Base-by-base conservation (phyloP, 2,113 vertebrate species). In the Galbula dea region DNA sequence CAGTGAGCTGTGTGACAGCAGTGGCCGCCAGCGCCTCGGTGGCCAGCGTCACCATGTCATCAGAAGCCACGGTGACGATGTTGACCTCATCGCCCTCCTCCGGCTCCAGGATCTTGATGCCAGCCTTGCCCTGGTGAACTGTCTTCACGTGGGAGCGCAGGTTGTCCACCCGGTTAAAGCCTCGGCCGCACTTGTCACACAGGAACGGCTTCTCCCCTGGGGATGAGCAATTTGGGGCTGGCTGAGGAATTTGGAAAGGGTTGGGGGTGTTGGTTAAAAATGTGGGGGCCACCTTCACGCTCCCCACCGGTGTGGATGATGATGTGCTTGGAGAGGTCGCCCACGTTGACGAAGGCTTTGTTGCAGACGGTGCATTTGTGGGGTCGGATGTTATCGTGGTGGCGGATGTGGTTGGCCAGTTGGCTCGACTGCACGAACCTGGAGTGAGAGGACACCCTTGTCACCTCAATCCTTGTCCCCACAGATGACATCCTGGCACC, bases 371-470 rank as follows among this genome's bases (percentile, higher is more conserved):
- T 98, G 97, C 99, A 99, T 69, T 99, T 99, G 96, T 99, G 99
- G 4, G 99, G 99, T 7, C 99, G 98, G 95, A 99, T 99, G 34
- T 99, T 99, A 94, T 99, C 99, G 4, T 99, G 99, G 94, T 99
- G 99, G 10, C 99, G 99, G 71, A 99, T 99, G 97, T 99, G 99
- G 97, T 99, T 99, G 96, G 99, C 99, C 95, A 99, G 83, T 75
- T 99, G 99, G 96, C 99, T 99, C 15, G 99, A 99, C 93, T 99
- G 99, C 23, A 99, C 99, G 4, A 99, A 99, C 91, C 99, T 99
- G 30, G 26, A 6, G 30, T 12, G 12, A 10, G 5, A 0, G 7
- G 7, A 15, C 26, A 18, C 26, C 19, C 6, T 0, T 1, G 48
- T 86, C 68, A 58, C 57, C 23, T 1, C 15, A 0, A 3, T 0